Conservation (phyloP, 2,888 invertebrate genomes). For the Atherix ibis region DNA sequence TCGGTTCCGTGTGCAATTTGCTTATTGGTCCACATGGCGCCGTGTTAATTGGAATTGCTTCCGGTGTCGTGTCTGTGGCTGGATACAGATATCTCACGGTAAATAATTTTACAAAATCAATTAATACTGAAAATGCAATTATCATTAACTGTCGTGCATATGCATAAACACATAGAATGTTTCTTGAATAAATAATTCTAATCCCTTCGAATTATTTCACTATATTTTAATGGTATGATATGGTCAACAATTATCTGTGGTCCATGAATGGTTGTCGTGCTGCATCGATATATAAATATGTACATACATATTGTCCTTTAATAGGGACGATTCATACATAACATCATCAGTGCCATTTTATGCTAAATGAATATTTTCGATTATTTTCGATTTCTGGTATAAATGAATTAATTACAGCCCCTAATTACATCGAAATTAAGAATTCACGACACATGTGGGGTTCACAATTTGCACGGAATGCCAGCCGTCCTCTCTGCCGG, state of each 20-base stretch:
- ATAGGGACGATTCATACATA: too few relatives aligned
- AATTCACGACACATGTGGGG: conserved; percentile 54
- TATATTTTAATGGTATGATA: too few relatives aligned
- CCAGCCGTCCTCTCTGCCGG: conserved; percentile 78
- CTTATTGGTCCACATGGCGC: conserved; percentile 73
- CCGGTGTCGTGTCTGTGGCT: conserved; percentile 61
- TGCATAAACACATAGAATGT: background rate
- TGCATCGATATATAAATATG: too few relatives aligned
- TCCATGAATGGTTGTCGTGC: too few relatives aligned
- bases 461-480: conserved; percentile 93
- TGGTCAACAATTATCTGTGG: too few relatives aligned
- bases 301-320: conserved; percentile 1
- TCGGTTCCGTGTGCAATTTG: conserved; percentile 72
- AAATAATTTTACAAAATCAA: too few relatives aligned
- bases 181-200: background rate
- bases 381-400: too few relatives aligned
- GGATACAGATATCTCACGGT: conserved; percentile 68
- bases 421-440: conserved; percentile 23
- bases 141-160: too few relatives aligned
- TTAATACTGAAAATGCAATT: too few relatives aligned
- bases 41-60: conserved; percentile 58
- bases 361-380: conserved; percentile 3
- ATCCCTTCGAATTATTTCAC: background rate
- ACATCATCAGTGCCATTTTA: too few relatives aligned
- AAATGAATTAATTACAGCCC: conserved; percentile 26